Evolutionary conservation across 1,140 invertebrate species (phyloP), one percentile per base, ranked within the genome.

Genomic region (Drosophila tsacasi): DNA sequence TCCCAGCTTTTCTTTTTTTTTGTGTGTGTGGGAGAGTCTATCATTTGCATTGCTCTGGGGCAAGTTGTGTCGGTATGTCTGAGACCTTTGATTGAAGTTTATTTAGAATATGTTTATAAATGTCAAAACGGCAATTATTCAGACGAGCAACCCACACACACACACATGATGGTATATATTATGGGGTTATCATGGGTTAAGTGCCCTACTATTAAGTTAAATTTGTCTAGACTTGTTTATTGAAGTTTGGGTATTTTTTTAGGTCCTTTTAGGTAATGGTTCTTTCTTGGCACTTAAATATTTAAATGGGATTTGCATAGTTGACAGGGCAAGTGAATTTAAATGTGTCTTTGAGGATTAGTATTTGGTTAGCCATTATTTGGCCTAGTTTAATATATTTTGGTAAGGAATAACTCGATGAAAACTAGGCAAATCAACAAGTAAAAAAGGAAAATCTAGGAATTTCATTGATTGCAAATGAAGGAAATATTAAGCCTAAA

Each of bases 91-190:
- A 90, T 87, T 90, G 81, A 89, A 89, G 84, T 90, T 89, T 89
- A 89, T 84, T 89, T 84, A 76, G 83, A 89, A 81, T 79, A 76
- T 89, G 84, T 89, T 87, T 84, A 73, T 78, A 84, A 87, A 87
- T 81, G 85, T 84, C 81, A 84, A 90, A 87, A 89, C 68, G 73
- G 76, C 81, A 87, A 89, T 87, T 87, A 89, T 87, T 57, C 65
- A 42, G 67, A 46, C 64, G 47, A 67, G n/a, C 23, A 32, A 12
- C 30, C 30, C 30, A 32, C n/a, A 49, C 13, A 23, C 13, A 23
- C 19, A 13, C 19, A 19, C 35, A 37, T 40, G 35, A 2, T 40
- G 42, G 21, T 10, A 0, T 50, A 54, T 25, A 39, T 39, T 50
- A 27, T 13, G 42, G 30, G 64, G 39, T 79, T 66, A 66, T 50